A percentile compares a stretch with the other conserved stretches of the same genome.
phyloP scores from a whole-genome alignment of 2,113 vertebrate species.

The Egretta garzetta region DNA sequence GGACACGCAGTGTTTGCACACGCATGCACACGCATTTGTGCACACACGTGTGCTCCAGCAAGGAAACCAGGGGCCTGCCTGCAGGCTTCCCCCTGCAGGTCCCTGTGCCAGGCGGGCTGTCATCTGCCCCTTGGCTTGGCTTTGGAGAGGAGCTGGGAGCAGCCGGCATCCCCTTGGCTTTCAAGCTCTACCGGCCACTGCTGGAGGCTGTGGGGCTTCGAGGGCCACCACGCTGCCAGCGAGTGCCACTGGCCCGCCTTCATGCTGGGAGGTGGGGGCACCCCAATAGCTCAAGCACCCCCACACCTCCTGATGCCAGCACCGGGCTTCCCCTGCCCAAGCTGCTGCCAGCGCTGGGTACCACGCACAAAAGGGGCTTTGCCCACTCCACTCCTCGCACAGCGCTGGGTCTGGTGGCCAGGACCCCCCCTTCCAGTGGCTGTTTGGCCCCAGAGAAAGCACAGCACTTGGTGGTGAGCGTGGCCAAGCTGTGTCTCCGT shows the following conservation, averaged over 20 bases:
- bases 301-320: neutral
- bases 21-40: accelerated
- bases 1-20: neutral
- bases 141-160: neutral
- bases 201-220: neutral
- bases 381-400: neutral
- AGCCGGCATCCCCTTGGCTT: neutral
- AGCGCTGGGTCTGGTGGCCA: neutral
- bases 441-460: neutral
- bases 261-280: neutral
- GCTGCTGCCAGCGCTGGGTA: accelerated
- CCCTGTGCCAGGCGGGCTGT: accelerated
- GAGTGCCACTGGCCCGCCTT: neutral
- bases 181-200: neutral
- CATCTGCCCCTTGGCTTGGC: neutral
- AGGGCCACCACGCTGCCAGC: accelerated
- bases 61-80: neutral
- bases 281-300: neutral
- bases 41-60: neutral
- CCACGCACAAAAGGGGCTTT: accelerated
- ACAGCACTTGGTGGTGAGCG: accelerated
- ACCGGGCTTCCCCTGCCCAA: neutral
- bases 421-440: neutral
- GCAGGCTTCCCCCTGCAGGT: neutral
- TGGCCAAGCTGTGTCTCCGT: accelerated